phyloP scores from a whole-genome alignment of 2,888 invertebrate genomes.

The Lacanobia oleracea region DNA sequence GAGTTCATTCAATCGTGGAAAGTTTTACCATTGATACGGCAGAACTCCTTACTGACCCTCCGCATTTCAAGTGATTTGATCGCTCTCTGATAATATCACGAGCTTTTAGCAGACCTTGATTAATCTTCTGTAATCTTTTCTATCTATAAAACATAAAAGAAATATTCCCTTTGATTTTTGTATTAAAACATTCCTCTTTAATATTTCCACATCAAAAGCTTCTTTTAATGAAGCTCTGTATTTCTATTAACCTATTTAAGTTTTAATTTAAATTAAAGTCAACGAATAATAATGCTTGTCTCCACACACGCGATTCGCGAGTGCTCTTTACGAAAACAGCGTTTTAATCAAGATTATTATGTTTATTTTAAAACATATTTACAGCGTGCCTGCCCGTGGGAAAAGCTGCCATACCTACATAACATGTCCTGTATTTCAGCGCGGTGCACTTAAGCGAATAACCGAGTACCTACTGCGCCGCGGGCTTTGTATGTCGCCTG shows the following conservation, averaged over 20 bases:
- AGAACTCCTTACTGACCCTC: conserved; percentile 11
- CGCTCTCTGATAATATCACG: conserved; percentile 14
- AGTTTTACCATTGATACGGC: conserved; percentile 17
- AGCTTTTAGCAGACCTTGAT: conserved; percentile 12
- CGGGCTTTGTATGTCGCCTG: conserved; percentile 39
- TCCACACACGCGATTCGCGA: conserved; percentile 36
- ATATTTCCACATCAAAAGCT: conserved; percentile 4
- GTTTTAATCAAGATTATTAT: conserved; percentile 50
- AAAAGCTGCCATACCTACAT: conserved; percentile 11
- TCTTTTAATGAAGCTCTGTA: neutral
- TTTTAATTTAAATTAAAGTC: conserved; percentile 19
- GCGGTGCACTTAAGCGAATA: conserved; percentile 57
- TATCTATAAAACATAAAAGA: neutral
- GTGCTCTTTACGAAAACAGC: conserved; percentile 26
- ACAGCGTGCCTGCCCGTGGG: conserved; percentile 21
- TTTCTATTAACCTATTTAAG: neutral
- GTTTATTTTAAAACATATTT: conserved; percentile 44
- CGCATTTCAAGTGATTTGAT: conserved; percentile 22
- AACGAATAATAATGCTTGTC: conserved; percentile 16
- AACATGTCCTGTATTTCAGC: conserved; percentile 44
- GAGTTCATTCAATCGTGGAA: conserved; percentile 9
- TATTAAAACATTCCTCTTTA: neutral
- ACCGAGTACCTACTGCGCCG: conserved; percentile 24
- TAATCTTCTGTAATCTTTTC: conserved; percentile 17
- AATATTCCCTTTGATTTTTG: conserved; percentile 3